A percentile compares a stretch with the other conserved stretches of the same genome.
Evolutionary conservation across 2,888 invertebrate genomes (phyloP).

Genomic region (Brenthis ino): DNA sequence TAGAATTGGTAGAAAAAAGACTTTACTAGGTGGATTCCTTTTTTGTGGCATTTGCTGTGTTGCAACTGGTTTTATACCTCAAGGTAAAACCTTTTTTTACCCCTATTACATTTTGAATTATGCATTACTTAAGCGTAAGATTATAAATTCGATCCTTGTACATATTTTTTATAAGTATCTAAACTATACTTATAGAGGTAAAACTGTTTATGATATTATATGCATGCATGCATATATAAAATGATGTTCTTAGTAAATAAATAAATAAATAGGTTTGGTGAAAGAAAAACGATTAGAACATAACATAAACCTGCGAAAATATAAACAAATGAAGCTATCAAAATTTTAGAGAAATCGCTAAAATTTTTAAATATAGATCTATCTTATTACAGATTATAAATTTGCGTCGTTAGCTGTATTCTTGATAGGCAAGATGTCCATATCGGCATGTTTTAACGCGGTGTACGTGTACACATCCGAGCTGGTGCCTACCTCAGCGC

Average conservation of each 20-base stretch:
- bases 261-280: too few relatives aligned
- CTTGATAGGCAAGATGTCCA: constrained; percentile 70
- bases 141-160: too few relatives aligned
- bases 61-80: constrained; percentile 80
- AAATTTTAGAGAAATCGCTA: not conserved
- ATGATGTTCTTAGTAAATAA: too few relatives aligned
- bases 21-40: constrained; percentile 81
- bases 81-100: constrained; percentile 55
- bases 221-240: too few relatives aligned
- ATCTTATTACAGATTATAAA: constrained; percentile 47
- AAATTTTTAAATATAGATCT: not conserved
- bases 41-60: constrained; percentile 81
- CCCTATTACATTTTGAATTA: not conserved
- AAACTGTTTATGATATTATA: too few relatives aligned
- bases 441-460: constrained; percentile 71
- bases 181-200: too few relatives aligned
- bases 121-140: too few relatives aligned
- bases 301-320: too few relatives aligned
- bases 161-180: not conserved
- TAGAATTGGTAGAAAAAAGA: constrained; percentile 80
- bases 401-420: constrained; percentile 64
- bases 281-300: too few relatives aligned
- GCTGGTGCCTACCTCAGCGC: constrained; percentile 84
- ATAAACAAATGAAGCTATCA: not conserved
- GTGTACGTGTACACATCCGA: constrained; percentile 83